A percentile compares a stretch with the other conserved stretches of the same genome.
Evolutionary conservation across 2,888 invertebrate genomes (phyloP).

Genomic region (Conus canariensis): DNA sequence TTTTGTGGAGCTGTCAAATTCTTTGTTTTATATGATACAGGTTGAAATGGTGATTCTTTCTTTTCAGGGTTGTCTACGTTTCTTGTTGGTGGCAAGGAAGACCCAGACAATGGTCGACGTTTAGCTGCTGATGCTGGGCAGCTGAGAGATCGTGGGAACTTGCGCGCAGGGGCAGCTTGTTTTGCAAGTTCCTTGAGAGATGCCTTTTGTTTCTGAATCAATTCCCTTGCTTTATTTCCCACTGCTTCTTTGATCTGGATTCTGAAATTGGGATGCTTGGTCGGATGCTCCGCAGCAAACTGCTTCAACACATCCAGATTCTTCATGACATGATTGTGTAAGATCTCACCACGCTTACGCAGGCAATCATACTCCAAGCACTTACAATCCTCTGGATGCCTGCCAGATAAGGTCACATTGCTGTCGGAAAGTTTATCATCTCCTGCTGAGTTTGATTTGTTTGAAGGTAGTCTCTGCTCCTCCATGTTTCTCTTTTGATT

Average conservation of each 20-base stretch:
- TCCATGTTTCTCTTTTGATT: neutral
- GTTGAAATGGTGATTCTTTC: neutral
- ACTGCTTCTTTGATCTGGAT: constrained; percentile 21
- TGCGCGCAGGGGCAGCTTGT: neutral
- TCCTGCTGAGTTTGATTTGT: neutral
- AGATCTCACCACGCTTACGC: constrained; percentile 18
- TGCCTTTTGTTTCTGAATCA: constrained; percentile 1
- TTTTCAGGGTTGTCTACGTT: neutral
- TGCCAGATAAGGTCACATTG: neutral
- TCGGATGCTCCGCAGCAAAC: neutral
- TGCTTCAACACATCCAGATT: constrained; percentile 14
- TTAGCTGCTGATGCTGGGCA: neutral
- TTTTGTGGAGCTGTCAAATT: too few relatives aligned
- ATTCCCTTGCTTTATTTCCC: constrained; percentile 4
- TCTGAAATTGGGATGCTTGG: neutral
- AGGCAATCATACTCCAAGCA: constrained; percentile 33
- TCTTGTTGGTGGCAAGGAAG: neutral
- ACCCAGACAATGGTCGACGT: neutral
- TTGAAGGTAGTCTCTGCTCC: neutral
- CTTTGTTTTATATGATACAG: neutral
- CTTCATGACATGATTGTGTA: constrained; percentile 27
- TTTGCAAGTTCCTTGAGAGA: neutral
- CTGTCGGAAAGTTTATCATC: neutral
- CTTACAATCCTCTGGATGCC: constrained; percentile 12
- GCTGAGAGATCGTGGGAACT: neutral